These are phyloP conservation scores for Cerceris ruficornis DNA, from an alignment of 2,888 invertebrate genomes.

Conservation along the genomic window DNA sequence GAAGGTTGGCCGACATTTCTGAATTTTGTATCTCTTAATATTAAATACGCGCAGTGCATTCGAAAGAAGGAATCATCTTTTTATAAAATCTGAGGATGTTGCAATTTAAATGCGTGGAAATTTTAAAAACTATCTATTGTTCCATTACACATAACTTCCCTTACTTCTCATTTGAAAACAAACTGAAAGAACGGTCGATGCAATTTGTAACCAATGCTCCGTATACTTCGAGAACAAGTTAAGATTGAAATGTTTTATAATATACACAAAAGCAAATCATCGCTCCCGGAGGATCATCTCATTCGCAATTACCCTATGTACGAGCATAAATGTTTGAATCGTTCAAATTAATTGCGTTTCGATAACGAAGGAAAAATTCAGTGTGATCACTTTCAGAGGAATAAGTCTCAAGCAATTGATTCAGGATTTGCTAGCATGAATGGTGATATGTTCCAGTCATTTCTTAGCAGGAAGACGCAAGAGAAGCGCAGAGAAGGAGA, in stretches of 20 bases:
- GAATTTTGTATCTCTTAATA: no score
- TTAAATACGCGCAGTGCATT: no score
- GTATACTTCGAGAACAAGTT: no score
- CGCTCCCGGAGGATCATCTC: background rate
- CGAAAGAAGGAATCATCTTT: no score
- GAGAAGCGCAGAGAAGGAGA: conserved; percentile 23
- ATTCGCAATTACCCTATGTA: background rate
- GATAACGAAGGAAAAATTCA: conserved; percentile 63
- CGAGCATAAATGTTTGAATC: conserved; percentile 36
- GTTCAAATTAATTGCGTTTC: conserved; percentile 55
- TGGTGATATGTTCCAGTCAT: conserved; percentile 58
- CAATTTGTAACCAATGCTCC: no score
- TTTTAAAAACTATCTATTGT: no score
- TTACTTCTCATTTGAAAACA: no score
- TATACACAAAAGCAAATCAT: background rate
- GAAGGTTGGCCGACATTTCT: no score
- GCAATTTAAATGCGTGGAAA: no score
- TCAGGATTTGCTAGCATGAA: conserved; percentile 55
- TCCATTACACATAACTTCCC: no score
- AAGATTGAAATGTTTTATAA: background rate
- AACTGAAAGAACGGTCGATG: no score
- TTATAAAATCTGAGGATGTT: no score
- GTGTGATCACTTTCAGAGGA: conserved; percentile 65
- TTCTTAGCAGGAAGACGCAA: conserved; percentile 34
- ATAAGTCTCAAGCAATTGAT: conserved; percentile 64